Evolutionary conservation across 2,888 invertebrate species (phyloP).

Genomic region (Myopa tessellatipennis): DNA sequence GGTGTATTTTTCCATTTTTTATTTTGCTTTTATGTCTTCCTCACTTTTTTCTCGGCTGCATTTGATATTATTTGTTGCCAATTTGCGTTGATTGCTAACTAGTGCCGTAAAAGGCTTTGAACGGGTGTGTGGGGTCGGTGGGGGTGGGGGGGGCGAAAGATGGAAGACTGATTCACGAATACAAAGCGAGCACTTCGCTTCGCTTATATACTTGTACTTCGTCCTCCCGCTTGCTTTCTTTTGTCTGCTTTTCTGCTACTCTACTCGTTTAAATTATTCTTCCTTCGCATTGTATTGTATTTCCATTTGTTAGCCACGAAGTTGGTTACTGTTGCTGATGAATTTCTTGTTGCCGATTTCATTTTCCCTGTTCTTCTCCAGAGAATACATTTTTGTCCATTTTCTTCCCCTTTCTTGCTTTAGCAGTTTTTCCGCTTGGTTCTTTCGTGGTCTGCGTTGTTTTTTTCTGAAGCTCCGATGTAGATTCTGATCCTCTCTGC

Average conservation of each 20-base stretch:
- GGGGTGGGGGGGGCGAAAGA: background rate
- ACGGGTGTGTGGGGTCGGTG: background rate
- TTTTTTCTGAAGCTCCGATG: background rate
- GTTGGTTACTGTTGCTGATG: constrained; percentile 28
- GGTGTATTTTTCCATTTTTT: background rate
- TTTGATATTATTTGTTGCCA: constrained; percentile 36
- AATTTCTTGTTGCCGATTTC: constrained; percentile 13
- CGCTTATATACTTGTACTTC: constrained; percentile 6
- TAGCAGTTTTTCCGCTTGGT: background rate
- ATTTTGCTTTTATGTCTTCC: constrained; percentile 6
- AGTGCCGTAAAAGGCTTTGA: constrained; percentile 16
- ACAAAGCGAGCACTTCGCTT: background rate
- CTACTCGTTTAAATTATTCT: constrained; percentile 28
- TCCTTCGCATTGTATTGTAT: constrained; percentile 33
- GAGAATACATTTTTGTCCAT: background rate
- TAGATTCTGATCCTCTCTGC: background rate
- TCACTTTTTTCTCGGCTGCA: background rate
- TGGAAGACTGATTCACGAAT: background rate
- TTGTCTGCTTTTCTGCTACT: background rate
- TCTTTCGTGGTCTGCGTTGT: background rate
- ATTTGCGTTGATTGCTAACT: constrained; percentile 40
- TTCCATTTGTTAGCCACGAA: constrained; percentile 29
- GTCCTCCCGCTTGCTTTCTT: constrained; percentile 6
- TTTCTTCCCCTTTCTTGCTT: background rate
- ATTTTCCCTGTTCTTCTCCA: background rate